Base-by-base conservation (phyloP, 2,888 invertebrate genomes). In the Hypercompe scribonia region DNA sequence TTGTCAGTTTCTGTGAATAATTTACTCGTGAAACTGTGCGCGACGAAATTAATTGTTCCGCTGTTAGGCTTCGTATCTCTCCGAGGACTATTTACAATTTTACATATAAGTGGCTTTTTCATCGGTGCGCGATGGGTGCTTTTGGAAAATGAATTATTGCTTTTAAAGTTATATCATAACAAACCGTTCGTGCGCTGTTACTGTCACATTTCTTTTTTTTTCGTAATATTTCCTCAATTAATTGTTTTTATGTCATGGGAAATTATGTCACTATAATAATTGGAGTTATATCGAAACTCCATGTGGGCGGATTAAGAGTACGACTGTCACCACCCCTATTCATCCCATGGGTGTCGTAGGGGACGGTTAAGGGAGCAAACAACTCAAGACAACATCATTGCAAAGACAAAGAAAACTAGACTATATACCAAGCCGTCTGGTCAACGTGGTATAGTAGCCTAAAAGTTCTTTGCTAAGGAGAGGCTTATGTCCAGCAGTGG, bases 11-110 rank as follows among this genome's bases (percentile, higher is more conserved):
- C 76, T 72, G 74, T 68, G 80, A 83, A 79, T 79, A 75, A 81
- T 79, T 84, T 79, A 67, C 64, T 65, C 81, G 82, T 83, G 72
- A 76, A 71, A 67, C 67, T 79, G 74, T 75, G 72, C 68, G 70
- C 78, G 72, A 76, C 33, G 31, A 78, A 79, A 75, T 76, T 79
- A 82, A 82, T 82, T 84, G 80, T 84, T 75, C 69, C 77, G 50
- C 69, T 82, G 68, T 65, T 65, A 65, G 67, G 65, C 70, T 73
- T 74, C 65, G 61, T 13, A 36, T 68, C 36, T 68, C 71, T 46
- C 28, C 46, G 33, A 42, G 61, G 66, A 54, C 69, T 68, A 64
- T 67, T 71, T 66, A 70, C 63, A 67, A 54, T 73, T 69, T 65
- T 65, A 72, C 63, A 34, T 68, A 34, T 64, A 69, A 68, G 65